phyloP scores from a whole-genome alignment of 2,113 vertebrate genomes.

The Ramphastos sulfuratus region DNA sequence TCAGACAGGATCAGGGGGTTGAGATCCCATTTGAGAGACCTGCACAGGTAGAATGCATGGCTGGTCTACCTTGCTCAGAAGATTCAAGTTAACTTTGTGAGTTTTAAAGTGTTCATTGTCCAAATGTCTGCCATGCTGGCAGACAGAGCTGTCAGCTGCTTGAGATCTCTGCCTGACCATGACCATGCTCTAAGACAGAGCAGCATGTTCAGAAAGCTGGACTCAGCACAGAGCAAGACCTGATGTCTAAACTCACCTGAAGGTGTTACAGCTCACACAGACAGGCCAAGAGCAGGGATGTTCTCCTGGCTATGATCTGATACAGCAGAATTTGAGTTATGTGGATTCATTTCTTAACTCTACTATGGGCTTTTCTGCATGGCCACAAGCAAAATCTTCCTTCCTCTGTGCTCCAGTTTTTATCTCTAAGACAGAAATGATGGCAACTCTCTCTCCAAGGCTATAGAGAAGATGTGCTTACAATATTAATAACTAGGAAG shows the following conservation, averaged over 20 bases:
- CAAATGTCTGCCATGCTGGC: not conserved
- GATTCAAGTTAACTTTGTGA: not conserved
- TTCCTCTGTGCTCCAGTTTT: constrained; percentile 6
- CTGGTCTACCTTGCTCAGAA: accelerated
- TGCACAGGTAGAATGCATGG: not conserved
- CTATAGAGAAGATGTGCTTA: not conserved
- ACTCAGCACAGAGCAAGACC: not conserved
- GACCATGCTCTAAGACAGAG: accelerated
- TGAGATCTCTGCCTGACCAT: accelerated
- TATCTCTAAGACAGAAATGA: not conserved
- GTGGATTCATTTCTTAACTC: not conserved
- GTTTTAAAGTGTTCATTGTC: not conserved
- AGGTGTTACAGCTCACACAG: not conserved
- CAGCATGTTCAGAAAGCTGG: not conserved
- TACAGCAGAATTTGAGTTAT: not conserved
- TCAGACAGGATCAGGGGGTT: not conserved
- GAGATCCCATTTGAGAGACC: not conserved
- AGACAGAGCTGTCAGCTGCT: not conserved
- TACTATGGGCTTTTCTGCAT: constrained; percentile 3
- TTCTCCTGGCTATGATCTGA: not conserved
- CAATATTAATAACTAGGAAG: not conserved
- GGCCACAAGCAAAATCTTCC: constrained; percentile 16
- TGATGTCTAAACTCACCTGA: not conserved
- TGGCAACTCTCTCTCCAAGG: constrained; percentile 7
- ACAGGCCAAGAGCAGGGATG: constrained; percentile 16